phyloP scores from a whole-genome alignment of 2,797 vertebrate species.

The Acanthornis magna region DNA sequence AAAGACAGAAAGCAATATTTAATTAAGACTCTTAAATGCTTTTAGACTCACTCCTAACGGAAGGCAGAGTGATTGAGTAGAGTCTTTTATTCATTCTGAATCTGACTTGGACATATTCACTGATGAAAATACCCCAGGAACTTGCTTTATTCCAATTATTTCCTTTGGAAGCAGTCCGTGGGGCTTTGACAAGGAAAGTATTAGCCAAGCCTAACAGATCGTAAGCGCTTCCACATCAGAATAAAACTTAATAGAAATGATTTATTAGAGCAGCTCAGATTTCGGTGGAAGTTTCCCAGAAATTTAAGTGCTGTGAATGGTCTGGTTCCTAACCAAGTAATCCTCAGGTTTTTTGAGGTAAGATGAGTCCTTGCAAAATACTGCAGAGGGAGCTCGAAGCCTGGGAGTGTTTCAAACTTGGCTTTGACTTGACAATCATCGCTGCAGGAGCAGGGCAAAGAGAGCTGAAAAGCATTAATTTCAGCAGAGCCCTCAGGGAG shows the following conservation, averaged over 20 bases:
- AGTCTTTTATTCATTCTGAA: not conserved
- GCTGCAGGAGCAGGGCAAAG: not conserved
- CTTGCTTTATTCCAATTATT: not conserved
- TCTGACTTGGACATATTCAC: not conserved
- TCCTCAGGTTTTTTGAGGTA: not conserved
- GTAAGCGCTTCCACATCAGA: not conserved
- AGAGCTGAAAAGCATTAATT: accelerated
- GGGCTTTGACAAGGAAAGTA: not conserved
- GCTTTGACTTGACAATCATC: not conserved
- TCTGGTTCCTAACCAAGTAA: not conserved
- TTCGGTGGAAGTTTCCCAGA: not conserved
- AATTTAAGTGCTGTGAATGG: not conserved
- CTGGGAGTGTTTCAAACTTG: not conserved
- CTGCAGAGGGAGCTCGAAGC: conserved; percentile 67
- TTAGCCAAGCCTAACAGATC: not conserved
- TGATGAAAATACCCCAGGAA: not conserved
- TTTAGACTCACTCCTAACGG: not conserved
- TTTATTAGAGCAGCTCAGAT: not conserved
- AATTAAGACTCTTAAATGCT: not conserved
- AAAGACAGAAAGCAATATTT: not conserved
- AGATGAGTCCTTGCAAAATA: not conserved
- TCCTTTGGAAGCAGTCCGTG: not conserved
- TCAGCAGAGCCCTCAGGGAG: not conserved
- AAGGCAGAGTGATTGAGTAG: not conserved
- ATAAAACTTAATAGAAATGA: not conserved